Evolutionary conservation across 92 coral and sea anemone genomes (phyloP).

Genomic region (Zoanthus sansibaricus): DNA sequence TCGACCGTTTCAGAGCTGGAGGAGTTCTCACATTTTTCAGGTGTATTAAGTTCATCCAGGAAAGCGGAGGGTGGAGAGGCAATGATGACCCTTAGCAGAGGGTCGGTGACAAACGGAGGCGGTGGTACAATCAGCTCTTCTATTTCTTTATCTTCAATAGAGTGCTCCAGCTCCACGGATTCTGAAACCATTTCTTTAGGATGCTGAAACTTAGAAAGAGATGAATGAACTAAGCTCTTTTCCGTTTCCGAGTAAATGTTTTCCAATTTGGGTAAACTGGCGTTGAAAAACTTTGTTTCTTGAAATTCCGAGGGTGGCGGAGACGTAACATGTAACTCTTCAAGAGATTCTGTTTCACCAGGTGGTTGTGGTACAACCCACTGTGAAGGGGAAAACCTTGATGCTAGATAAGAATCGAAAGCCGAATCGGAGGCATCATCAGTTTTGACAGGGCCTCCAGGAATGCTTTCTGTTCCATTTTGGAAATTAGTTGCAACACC

Average conservation of each 20-base stretch:
- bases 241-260: constrained; percentile 23
- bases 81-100: constrained; percentile 20
- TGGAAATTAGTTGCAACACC: neutral
- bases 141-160: constrained; percentile 53
- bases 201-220: constrained; percentile 21
- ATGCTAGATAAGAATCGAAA: constrained; percentile 28
- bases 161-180: constrained; percentile 45
- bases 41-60: constrained; percentile 9
- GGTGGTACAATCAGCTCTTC: constrained; percentile 75
- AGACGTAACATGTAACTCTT: constrained; percentile 69
- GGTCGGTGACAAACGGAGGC: constrained; percentile 65
- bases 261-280: neutral
- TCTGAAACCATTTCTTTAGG: neutral
- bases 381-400: constrained; percentile 59
- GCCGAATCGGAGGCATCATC: neutral
- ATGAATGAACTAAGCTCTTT: neutral
- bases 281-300: constrained; percentile 22
- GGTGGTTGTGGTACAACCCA: constrained; percentile 90
- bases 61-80: constrained; percentile 41
- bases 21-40: constrained; percentile 1
- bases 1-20: neutral
- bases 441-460: neutral
- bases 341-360: constrained; percentile 67
- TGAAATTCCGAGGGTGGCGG: constrained; percentile 69
- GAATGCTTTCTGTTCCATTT: neutral